Base-by-base conservation (phyloP, 2,888 invertebrate species). In the Colostygia pectinataria region DNA sequence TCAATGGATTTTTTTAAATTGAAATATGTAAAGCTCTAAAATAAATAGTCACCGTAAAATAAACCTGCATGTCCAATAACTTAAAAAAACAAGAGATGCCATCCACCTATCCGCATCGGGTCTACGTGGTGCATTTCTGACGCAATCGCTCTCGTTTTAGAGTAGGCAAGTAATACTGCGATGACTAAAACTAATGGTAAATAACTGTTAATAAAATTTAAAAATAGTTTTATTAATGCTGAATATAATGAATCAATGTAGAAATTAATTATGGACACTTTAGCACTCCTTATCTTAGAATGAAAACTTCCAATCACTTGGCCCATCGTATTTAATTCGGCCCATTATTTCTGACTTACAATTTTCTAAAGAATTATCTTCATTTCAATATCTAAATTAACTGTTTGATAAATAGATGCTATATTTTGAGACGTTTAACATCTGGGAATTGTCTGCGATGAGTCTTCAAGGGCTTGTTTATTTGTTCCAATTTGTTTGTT, bases 371-470 rank as follows among this genome's bases (percentile, higher is more conserved):
- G n/a, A 31, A 41, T 7, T 18, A 27, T 34, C 25, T 34, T 18
- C 33, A 42, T 36, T 37, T 44, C 23, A 25, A 31, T 32, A 25
- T 32, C 14, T 31, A 18, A 45, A 37, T 38, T 23, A 38, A 38
- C 12, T 38, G 31, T 24, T 44, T 38, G 44, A 45, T 37, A 38
- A 45, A 45, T 31, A 18, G 37, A 37, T 25, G 37, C 31, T 25
- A 45, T 45, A 45, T 45, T 24, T 45, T 8, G 31, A 37, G 24
- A 38, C 13, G 24, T 2, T 44, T n/a, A 45, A 45, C 37, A 38
- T 45, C 44, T 45, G 44, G 14, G 18, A 37, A 18, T 24, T 38
- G 37, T 45, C 31, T 38, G 25, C 9, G 23, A 28, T 28, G 8
- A 29, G 43, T 28, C 43, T 28, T 23, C 8, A 28, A 12, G 24